Conservation (phyloP, 2,888 invertebrate genomes). For the Hetaerina titia region DNA sequence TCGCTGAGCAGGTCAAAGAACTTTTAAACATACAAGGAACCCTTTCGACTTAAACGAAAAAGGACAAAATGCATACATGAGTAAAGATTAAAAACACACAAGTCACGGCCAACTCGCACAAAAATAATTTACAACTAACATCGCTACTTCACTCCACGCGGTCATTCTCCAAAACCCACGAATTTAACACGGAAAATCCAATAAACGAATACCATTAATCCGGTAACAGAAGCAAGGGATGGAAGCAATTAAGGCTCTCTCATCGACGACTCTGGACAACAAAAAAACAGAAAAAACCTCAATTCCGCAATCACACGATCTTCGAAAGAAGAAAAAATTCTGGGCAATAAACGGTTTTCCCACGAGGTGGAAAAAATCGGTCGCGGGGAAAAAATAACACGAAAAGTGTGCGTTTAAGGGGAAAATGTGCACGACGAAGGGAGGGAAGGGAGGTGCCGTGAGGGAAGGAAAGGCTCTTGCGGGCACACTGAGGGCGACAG, state of each 20-base stretch:
- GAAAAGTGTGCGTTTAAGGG: background rate
- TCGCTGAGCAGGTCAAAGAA: background rate
- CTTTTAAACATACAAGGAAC: background rate
- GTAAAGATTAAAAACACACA: too few species aligned
- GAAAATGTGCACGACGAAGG: background rate
- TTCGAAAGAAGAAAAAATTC: background rate
- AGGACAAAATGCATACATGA: too few species aligned
- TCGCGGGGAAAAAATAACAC: background rate
- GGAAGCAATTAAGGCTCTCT: conserved; percentile 23
- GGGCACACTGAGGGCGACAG: background rate
- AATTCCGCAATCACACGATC: conserved; percentile 39
- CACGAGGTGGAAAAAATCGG: conserved; percentile 20
- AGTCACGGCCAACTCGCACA: background rate
- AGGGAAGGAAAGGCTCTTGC: background rate
- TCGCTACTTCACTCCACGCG: background rate
- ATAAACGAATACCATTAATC: conserved; percentile 53
- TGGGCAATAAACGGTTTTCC: conserved; percentile 20
- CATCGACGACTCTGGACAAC: background rate
- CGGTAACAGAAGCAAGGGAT: background rate
- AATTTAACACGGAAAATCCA: conserved; percentile 39
- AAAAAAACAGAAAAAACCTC: background rate
- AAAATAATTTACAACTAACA: background rate
- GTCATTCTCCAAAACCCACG: background rate
- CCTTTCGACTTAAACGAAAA: background rate
- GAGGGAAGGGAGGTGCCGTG: background rate